Conservation (phyloP, 2,888 invertebrate species). For the Trissolcus japonicus region DNA sequence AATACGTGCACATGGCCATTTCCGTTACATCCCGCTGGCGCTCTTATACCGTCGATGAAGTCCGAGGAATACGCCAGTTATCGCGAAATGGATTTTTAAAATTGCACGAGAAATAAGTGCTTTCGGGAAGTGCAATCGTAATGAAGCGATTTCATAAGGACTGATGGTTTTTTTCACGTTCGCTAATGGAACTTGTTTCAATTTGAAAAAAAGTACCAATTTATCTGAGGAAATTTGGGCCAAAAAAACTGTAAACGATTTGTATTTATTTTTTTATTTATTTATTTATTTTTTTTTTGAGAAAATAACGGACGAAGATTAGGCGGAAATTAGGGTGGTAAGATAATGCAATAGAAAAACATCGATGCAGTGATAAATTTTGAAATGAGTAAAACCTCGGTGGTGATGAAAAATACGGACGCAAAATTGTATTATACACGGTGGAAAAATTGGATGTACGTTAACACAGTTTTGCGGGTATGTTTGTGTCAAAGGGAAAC, state of each 20-base stretch:
- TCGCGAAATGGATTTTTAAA: conserved; percentile 48
- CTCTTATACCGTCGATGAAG: conserved; percentile 47
- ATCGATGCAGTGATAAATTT: too few species aligned
- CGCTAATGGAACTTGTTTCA: conserved; percentile 45
- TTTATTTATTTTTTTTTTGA: too few species aligned
- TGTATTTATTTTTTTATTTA: too few species aligned
- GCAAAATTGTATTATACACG: too few species aligned
- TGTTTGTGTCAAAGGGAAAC: too few species aligned
- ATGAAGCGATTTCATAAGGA: conserved; percentile 44
- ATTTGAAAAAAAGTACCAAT: conserved; percentile 7
- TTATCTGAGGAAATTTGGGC: not conserved
- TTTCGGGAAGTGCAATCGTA: conserved; percentile 42
- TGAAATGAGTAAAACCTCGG: too few species aligned
- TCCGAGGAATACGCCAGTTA: conserved; percentile 35
- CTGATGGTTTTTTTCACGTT: conserved; percentile 35
- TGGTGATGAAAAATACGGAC: too few species aligned
- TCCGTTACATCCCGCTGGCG: conserved; percentile 30
- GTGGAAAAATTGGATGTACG: too few species aligned
- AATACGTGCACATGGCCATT: conserved; percentile 39
- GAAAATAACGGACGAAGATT: too few species aligned
- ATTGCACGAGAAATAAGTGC: conserved; percentile 47
- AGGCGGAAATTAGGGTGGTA: too few species aligned
- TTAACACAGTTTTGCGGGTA: too few species aligned
- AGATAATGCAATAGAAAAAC: too few species aligned
- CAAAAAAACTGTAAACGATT: not conserved